Evolutionary conservation across 1,140 invertebrate genomes (phyloP), one percentile per base, ranked within the genome.

Genomic region (Mizuhopecten yessoensis): DNA sequence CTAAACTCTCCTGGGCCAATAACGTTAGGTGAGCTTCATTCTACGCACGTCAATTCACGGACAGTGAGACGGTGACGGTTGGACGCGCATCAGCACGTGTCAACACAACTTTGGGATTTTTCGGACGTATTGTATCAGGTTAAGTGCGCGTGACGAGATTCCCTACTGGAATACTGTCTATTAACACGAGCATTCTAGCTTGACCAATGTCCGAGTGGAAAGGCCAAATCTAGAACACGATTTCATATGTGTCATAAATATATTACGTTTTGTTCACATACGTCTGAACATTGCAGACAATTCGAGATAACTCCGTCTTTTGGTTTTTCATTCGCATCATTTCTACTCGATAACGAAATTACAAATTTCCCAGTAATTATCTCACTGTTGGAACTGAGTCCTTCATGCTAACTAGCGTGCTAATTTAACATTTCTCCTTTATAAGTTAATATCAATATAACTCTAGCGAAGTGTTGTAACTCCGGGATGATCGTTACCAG

Each of bases 1-100:
- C 42, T 45, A 45, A 45, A 17, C 42, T 45, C 9, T 45, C 17
- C 9, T 5, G 23, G 57, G 23, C 57, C 57, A 75, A 75, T 75
- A 29, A 75, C 5, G 23, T 29, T 75, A 11, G 57, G 57, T 75
- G 57, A 5, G n/a, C n/a, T 29, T n/a, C 1, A 75, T 75, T 75
- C 57, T 75, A n/a, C 57, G 11, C n/a, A 75, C 57, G 57, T n/a
- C 57, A 9, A 75, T 9, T 5, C n/a, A n/a, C 57, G n/a, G n/a
- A 75, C 57, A 75, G 57, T 5, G 29, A 0, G n/a, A 13, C 57
- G 23, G 9, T 75, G 57, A 75, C 57, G 17, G 57, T 29, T n/a
- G 57, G 57, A 75, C n/a, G 11, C 57, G 57, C 57, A 75, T n/a
- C 57, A 75, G 57, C 57, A 75, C 57, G 57, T 75, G 57, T n/a